A percentile compares a stretch with the other conserved stretches of the same genome.
These are phyloP conservation scores for Poeciliopsis turrubarensis DNA, from an alignment of 2,113 vertebrate species.

Conservation along the genomic window DNA sequence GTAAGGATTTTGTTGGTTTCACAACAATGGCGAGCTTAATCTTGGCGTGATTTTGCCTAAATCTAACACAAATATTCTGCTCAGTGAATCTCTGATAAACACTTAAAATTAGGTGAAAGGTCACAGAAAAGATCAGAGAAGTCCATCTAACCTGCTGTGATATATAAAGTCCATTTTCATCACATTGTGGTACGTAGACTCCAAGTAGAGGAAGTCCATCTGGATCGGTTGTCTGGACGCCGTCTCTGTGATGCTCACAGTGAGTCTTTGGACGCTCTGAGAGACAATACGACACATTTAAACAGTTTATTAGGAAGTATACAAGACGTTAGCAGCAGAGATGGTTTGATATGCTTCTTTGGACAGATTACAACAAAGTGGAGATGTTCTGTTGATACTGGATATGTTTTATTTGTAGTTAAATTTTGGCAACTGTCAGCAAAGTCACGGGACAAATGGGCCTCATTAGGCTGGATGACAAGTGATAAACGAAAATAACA, in stretches of 20 bases:
- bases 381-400: neutral
- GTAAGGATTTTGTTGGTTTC: too few relatives aligned
- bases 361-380: neutral
- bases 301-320: neutral
- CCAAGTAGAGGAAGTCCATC: constrained; percentile 31
- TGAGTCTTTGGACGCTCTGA: constrained; percentile 55
- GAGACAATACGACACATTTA: neutral
- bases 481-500: too few relatives aligned
- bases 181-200: constrained; percentile 37
- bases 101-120: too few relatives aligned
- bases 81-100: too few relatives aligned
- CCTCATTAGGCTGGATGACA: too few relatives aligned
- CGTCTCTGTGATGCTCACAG: constrained; percentile 79
- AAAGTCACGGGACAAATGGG: neutral
- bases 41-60: neutral
- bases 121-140: neutral
- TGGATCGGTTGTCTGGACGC: constrained; percentile 39
- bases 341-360: neutral
- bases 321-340: neutral
- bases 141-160: neutral
- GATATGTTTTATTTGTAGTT: neutral
- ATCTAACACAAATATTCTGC: neutral
- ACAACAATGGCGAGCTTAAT: neutral
- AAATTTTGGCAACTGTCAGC: neutral
- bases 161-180: constrained; percentile 21